A percentile compares a stretch with the other conserved stretches of the same genome.
These are phyloP conservation scores for Pangasianodon hypophthalmus DNA, from an alignment of 2,113 vertebrate genomes.

Conservation along the genomic window DNA sequence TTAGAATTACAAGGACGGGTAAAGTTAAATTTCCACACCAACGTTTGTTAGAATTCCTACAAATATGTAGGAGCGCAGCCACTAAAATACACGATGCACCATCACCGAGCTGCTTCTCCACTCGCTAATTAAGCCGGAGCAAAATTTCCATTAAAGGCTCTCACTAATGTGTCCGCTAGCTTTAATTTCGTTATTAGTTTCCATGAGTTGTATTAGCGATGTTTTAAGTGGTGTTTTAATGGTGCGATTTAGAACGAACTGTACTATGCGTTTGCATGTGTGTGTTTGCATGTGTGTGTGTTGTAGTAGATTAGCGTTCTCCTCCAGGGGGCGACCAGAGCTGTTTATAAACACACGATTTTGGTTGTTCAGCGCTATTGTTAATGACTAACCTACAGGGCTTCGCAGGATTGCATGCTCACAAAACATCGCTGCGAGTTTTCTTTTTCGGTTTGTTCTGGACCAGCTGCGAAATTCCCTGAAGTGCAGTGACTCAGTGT, in stretches of 20 bases:
- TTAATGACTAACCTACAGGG: conserved; percentile 29
- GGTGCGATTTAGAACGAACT: background rate
- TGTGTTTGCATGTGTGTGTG: background rate
- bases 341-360: conserved; percentile 12
- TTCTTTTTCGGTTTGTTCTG: background rate
- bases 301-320: conserved; percentile 10
- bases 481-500: background rate
- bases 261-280: background rate
- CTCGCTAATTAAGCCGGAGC: background rate
- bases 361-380: conserved; percentile 11
- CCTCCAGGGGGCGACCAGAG: conserved; percentile 1
- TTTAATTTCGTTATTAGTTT: conserved; percentile 20
- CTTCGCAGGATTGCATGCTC: background rate
- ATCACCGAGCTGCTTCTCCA: background rate
- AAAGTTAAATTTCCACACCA: too few relatives aligned
- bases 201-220: background rate
- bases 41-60: background rate
- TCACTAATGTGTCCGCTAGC: background rate
- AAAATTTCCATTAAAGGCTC: conserved; percentile 11
- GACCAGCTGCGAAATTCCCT: background rate
- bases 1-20: background rate
- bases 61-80: background rate
- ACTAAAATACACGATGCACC: background rate
- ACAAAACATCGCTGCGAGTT: background rate
- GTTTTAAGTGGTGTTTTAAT: conserved; percentile 6